Percentiles rank a stretch among this genome's conserved stretches.
Conservation (phyloP, 2,797 vertebrate genomes). For the Poecilia wingei region DNA sequence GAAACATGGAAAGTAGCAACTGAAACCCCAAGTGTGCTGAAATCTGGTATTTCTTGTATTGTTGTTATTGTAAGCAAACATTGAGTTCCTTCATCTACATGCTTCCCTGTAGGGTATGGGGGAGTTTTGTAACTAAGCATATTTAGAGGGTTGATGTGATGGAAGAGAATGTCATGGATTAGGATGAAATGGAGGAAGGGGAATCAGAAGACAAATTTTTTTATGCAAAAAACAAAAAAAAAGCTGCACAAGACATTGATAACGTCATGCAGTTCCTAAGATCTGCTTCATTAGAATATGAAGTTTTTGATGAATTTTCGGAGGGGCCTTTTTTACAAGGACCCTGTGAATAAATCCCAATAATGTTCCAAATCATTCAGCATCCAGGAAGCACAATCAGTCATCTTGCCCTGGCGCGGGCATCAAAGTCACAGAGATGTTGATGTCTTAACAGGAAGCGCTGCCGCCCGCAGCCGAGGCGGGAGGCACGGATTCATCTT, state of each 20-base stretch:
- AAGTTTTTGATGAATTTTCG: not conserved
- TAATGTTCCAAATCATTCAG: constrained; percentile 6
- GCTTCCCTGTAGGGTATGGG: not conserved
- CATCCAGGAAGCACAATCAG: constrained; percentile 11
- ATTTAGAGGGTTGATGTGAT: not conserved
- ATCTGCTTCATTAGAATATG: not conserved
- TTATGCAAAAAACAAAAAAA: too few relatives aligned
- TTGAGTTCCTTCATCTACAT: not conserved
- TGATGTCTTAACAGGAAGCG: constrained; percentile 63
- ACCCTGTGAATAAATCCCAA: constrained; percentile 20
- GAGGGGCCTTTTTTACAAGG: not conserved
- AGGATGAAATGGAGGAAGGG: not conserved
- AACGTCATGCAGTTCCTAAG: not conserved
- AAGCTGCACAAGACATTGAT: not conserved
- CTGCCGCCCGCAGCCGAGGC: constrained; percentile 45
- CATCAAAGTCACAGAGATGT: constrained; percentile 46
- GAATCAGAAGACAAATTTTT: not conserved
- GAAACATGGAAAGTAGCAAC: not conserved
- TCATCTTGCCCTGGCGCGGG: constrained; percentile 4
- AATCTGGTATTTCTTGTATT: not conserved
- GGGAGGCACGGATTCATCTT: constrained; percentile 43
- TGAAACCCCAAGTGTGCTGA: not conserved
- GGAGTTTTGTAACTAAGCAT: not conserved
- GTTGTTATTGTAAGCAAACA: too few relatives aligned
- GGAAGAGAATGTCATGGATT: not conserved